Conservation (phyloP, 1,140 invertebrate species). For the Zaprionus gabonicus region DNA sequence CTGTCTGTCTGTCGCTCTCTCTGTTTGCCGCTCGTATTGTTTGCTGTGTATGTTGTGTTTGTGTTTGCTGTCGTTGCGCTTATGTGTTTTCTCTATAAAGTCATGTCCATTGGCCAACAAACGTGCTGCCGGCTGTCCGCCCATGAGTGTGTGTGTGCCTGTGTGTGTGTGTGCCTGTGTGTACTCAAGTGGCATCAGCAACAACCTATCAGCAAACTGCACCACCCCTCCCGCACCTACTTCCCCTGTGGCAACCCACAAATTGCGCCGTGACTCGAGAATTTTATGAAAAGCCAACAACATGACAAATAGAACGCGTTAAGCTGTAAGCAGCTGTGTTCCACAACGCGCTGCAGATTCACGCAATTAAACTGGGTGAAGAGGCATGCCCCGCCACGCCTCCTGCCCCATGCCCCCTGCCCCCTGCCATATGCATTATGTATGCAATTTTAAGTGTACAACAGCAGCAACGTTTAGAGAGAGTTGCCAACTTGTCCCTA, state of each 20-base stretch:
- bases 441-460: slow-evolving; percentile 40
- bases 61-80: slow-evolving; percentile 14
- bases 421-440: slow-evolving; percentile 33
- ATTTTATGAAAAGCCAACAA: slow-evolving; percentile 22
- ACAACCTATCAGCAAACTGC: slow-evolving; percentile 13
- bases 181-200: slow-evolving; percentile 21
- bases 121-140: slow-evolving; percentile 9
- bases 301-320: slow-evolving; percentile 31
- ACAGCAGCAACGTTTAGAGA: not conserved
- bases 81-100: slow-evolving; percentile 7
- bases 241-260: not conserved
- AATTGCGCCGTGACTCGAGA: slow-evolving; percentile 16
- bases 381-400: not conserved
- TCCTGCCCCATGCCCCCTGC: too few relatives aligned
- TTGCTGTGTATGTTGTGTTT: slow-evolving; percentile 18
- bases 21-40: slow-evolving; percentile 8
- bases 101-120: slow-evolving; percentile 17
- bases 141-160: not conserved
- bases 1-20: slow-evolving; percentile 10
- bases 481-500: slow-evolving; percentile 17
- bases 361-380: slow-evolving; percentile 31
- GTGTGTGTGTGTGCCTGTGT: slow-evolving; percentile 2
- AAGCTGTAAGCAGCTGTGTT: slow-evolving; percentile 18
- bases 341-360: slow-evolving; percentile 25
- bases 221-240: not conserved